phyloP scores from a whole-genome alignment of 2,113 vertebrate species.

The Brienomyrus brachyistius region DNA sequence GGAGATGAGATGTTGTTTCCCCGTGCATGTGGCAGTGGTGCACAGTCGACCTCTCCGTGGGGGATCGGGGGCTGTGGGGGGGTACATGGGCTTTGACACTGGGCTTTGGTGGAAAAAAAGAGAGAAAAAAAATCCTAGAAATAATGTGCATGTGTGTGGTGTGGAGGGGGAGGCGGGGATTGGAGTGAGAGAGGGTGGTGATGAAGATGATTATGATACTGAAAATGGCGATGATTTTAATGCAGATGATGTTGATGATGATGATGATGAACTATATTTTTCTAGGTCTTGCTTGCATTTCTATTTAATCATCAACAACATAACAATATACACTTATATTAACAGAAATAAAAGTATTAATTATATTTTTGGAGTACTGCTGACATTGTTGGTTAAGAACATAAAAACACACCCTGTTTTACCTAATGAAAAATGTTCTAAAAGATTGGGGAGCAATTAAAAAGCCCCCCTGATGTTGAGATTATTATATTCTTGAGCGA shows the following conservation, averaged over 20 bases:
- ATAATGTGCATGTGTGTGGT: neutral
- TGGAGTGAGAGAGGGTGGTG: neutral
- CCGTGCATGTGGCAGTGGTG: neutral
- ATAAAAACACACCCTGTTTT: neutral
- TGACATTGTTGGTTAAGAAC: neutral
- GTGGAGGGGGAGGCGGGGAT: neutral
- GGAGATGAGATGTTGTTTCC: constrained; percentile 21
- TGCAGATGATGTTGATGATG: neutral
- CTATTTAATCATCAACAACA: neutral
- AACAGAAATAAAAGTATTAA: neutral
- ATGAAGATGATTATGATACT: neutral
- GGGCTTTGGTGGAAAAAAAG: constrained; percentile 22
- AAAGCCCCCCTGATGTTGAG: neutral
- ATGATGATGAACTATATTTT: neutral
- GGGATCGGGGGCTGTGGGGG: constrained; percentile 28
- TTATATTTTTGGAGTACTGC: neutral
- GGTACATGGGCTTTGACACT: constrained; percentile 49
- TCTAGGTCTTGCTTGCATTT: neutral
- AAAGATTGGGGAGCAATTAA: neutral
- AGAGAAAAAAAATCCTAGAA: neutral
- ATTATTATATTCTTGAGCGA: neutral
- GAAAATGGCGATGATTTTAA: neutral
- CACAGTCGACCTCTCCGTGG: constrained; percentile 25
- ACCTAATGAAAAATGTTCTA: neutral
- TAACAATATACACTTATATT: neutral